Base-by-base conservation (phyloP, 2,888 invertebrate species). In the Spisula subtruncata region DNA sequence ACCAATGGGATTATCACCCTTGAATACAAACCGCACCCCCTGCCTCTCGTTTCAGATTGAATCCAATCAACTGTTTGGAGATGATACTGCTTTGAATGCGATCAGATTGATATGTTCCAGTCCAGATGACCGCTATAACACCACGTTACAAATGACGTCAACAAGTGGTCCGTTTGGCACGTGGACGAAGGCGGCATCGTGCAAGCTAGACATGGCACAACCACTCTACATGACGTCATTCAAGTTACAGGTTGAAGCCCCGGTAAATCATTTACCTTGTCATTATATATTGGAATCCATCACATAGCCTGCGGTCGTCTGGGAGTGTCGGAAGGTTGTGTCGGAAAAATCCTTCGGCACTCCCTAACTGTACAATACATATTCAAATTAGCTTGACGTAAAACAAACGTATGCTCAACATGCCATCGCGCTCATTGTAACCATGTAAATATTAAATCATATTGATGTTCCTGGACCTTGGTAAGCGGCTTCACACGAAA, bases 21-120 rank as follows among this genome's bases (percentile, higher is more conserved):
- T n/a, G n/a, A n/a, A n/a, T n/a, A n/a, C n/a, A n/a, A n/a, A n/a
- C n/a, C n/a, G n/a, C n/a, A n/a, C n/a, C 8, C 2, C 8, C 8
- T 41, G 4, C 51, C 16, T 16, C 51, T 51, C 51, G 12, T 14
- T 75, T 75, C 75, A 75, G 75, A 75, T 75, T 32, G 75, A 75
- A 35, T 16, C 2, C 18, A 35, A 32, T 32, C 75, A 75, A 32
- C 32, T 18, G 14, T 35, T 75, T 32, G 32, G 32, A 32, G 75
- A 75, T 18, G 75, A 75, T 32, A 75, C 75, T 16, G 75, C 75
- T 18, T 75, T 75, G 18, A 75, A 75, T 16, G 75, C 32, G 18
- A 75, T 75, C 18, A 12, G 18, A 5, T 25, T 75, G 18, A 12
- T 75, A 0, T 75, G 75, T 35, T 75, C 75, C 14, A 18, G 25